phyloP scores from a whole-genome alignment of 1,140 invertebrate genomes.

The Panagrolaimus sp. region DNA sequence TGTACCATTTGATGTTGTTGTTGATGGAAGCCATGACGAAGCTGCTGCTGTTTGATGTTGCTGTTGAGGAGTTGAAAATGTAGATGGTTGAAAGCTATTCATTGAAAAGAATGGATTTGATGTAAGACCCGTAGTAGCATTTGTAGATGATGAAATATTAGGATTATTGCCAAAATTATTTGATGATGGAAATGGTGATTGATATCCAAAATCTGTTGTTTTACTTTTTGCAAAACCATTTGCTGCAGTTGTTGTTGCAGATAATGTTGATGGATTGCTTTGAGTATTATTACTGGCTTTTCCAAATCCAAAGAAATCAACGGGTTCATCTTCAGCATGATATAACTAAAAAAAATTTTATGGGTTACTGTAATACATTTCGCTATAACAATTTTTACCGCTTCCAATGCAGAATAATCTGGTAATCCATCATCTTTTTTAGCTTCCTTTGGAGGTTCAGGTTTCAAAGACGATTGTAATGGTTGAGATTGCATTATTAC shows the following conservation, averaged over 20 bases:
- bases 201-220: not conserved
- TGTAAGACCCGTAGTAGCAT: not conserved
- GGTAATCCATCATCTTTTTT: slow-evolving; percentile 2
- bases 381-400: not conserved
- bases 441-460: not conserved
- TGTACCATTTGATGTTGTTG: too few relatives aligned
- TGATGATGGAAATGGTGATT: not conserved
- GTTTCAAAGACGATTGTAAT: too few relatives aligned
- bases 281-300: not conserved
- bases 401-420: slow-evolving; percentile 1
- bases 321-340: not conserved
- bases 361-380: not conserved
- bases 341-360: not conserved
- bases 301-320: slow-evolving; percentile 1
- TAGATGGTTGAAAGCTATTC: not conserved
- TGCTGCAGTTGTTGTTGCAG: not conserved
- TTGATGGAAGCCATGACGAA: too few relatives aligned
- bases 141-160: not conserved
- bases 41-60: too few relatives aligned
- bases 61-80: too few relatives aligned
- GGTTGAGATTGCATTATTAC: not conserved
- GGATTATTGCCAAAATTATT: not conserved
- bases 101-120: slow-evolving; percentile 7
- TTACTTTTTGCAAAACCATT: too few relatives aligned
- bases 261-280: not conserved